A percentile compares a stretch with the other conserved stretches of the same genome.
Evolutionary conservation across 2,797 vertebrate genomes (phyloP).

Genomic region (Pterois miles): DNA sequence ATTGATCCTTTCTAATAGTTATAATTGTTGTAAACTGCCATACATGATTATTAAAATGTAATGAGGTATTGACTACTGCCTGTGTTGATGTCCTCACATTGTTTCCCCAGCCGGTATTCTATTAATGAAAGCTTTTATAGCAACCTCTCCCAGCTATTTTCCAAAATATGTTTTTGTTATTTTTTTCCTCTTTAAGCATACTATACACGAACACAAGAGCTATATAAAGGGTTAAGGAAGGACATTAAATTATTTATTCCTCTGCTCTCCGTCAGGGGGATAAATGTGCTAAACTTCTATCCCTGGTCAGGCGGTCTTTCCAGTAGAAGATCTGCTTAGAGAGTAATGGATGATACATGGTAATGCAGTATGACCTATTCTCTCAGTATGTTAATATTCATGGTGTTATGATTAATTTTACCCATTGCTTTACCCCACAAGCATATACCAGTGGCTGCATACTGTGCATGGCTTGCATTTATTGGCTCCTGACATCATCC

Average conservation of each 20-base stretch:
- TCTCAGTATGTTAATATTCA: conserved; percentile 79
- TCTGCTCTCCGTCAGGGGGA: conserved; percentile 62
- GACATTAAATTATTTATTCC: conserved; percentile 68
- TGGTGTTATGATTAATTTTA: conserved; percentile 82
- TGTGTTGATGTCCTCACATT: background rate
- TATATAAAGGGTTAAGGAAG: conserved; percentile 48
- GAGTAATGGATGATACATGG: conserved; percentile 77
- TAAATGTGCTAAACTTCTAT: conserved; percentile 78
- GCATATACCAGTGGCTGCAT: conserved; percentile 64
- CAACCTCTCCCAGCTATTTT: background rate
- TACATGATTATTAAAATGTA: background rate
- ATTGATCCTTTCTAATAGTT: background rate
- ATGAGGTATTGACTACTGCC: background rate
- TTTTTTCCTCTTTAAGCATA: conserved; percentile 7
- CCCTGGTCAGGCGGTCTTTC: conserved; percentile 68
- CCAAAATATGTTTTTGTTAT: background rate
- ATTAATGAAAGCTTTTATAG: background rate
- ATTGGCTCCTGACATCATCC: conserved; percentile 60
- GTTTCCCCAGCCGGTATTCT: background rate
- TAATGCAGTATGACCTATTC: conserved; percentile 73
- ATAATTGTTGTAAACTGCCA: background rate
- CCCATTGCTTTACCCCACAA: conserved; percentile 66
- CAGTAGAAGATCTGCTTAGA: conserved; percentile 71
- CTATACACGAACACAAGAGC: conserved; percentile 34
- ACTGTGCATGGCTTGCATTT: conserved; percentile 65